A percentile compares a stretch with the other conserved stretches of the same genome.
Evolutionary conservation across 2,888 invertebrate species (phyloP).

Genomic region (Lasioglossum calceatum): DNA sequence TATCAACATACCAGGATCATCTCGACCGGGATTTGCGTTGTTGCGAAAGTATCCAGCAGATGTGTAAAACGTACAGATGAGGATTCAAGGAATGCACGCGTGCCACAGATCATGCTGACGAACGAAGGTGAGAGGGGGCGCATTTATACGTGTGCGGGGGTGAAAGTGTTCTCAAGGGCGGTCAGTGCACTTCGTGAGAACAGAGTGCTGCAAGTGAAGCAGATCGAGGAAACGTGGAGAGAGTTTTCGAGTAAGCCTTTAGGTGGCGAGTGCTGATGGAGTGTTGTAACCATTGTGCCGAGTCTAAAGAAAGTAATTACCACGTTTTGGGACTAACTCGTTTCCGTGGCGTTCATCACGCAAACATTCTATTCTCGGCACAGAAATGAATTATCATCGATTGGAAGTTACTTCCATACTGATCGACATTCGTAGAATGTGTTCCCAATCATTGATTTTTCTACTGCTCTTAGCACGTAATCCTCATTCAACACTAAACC

Average conservation of each 20-base stretch:
- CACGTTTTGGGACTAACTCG: neutral
- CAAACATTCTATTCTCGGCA: neutral
- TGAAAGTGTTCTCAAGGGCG: slow-evolving; percentile 12
- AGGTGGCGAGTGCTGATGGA: neutral
- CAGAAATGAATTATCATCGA: neutral
- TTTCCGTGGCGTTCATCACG: neutral
- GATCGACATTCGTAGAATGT: neutral
- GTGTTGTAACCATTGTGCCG: neutral
- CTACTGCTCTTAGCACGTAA: too few species aligned
- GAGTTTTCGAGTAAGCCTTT: slow-evolving; percentile 15
- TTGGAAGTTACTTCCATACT: neutral
- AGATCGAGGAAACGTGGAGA: slow-evolving; percentile 5
- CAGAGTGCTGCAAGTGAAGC: slow-evolving; percentile 6
- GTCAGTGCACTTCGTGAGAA: slow-evolving; percentile 14
- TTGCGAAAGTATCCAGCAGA: neutral
- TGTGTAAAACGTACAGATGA: neutral
- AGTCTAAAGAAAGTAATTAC: slow-evolving; percentile 13
- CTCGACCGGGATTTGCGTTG: neutral
- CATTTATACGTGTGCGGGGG: neutral
- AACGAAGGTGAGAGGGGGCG: neutral
- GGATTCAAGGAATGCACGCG: neutral
- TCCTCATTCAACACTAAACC: too few species aligned
- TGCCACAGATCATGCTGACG: neutral
- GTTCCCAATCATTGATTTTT: neutral
- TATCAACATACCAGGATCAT: neutral